These are phyloP conservation scores for Epistrophe eligans DNA, from an alignment of 2,888 invertebrate species.

Conservation along the genomic window DNA sequence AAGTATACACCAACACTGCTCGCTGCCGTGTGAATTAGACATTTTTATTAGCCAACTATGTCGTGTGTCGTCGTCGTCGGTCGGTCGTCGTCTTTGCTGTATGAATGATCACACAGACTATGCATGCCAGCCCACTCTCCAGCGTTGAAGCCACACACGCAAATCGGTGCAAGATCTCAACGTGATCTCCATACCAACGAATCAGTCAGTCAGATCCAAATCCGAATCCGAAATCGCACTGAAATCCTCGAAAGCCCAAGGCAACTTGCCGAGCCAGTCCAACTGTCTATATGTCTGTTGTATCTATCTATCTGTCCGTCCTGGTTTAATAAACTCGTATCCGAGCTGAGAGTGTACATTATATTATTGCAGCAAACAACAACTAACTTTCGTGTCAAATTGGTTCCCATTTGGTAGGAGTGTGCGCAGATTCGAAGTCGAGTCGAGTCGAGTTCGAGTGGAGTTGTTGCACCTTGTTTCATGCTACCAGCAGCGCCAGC, in stretches of 20 bases:
- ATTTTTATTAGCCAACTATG: constrained; percentile 65
- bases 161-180: constrained; percentile 71
- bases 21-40: constrained; percentile 65
- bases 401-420: constrained; percentile 66
- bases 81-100: neutral
- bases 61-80: constrained; percentile 1
- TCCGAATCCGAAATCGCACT: constrained; percentile 17
- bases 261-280: constrained; percentile 40
- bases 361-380: constrained; percentile 28
- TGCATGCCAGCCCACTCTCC: constrained; percentile 53
- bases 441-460: constrained; percentile 37
- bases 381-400: constrained; percentile 67
- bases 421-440: constrained; percentile 20
- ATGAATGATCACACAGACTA: neutral
- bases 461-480: constrained; percentile 68
- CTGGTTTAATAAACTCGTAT: constrained; percentile 66
- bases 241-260: constrained; percentile 53
- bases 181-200: constrained; percentile 72
- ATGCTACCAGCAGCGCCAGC: neutral
- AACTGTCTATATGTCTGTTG: constrained; percentile 56
- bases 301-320: constrained; percentile 43
- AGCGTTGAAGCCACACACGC: constrained; percentile 50
- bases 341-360: constrained; percentile 23
- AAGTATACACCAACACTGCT: neutral
- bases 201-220: constrained; percentile 56